Evolutionary conservation across 2,888 invertebrate genomes (phyloP), one percentile per base, ranked within the genome.

Genomic region (Hirtodrosophila confusa): DNA sequence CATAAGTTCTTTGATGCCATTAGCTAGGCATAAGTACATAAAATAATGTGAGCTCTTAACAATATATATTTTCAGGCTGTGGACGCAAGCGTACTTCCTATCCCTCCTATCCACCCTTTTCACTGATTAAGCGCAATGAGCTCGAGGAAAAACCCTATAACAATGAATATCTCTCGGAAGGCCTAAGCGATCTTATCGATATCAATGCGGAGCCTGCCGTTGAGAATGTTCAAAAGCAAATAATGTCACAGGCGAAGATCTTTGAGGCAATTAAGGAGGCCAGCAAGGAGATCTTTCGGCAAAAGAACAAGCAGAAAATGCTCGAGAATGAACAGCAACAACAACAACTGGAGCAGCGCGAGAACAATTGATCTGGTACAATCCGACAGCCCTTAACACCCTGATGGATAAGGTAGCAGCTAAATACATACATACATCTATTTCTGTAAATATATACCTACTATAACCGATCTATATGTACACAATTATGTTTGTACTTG

Each of bases 231-330:
- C 95, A 95, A 74, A 93, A 96, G 71, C 96, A 96, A 90, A 96
- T 96, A 12, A 93, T 96, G 89, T 95, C 95, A 0, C 95, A 96
- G 91, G 96, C 96, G 0, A 90, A 90, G 63, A 88, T 90, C 29
- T 96, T 95, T 94, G 96, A 96, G 86, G 95, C 96, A 3, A 95
- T 96, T 12, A 96, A 96, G 85, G 95, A 95, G 83, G 95, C 95
- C 0, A 94, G 95, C 88, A 93, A 94, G 9, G 95, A 95, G 89
- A 92, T 95, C 60, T 93, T 94, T 31, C 92, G 94, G 65, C 93
- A 94, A 70, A 94, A 94, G 89, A 94, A 83, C 35, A 88, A 83
- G 10, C 90, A 90, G 48, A 89, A 87, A 65, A 63, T 84, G 66
- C 53, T 77, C 24, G 74, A 80, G 53, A 79, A 78, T 36, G 82